These are phyloP conservation scores for Dermolepida albohirtum DNA, from an alignment of 2,888 invertebrate genomes.

Conservation along the genomic window DNA sequence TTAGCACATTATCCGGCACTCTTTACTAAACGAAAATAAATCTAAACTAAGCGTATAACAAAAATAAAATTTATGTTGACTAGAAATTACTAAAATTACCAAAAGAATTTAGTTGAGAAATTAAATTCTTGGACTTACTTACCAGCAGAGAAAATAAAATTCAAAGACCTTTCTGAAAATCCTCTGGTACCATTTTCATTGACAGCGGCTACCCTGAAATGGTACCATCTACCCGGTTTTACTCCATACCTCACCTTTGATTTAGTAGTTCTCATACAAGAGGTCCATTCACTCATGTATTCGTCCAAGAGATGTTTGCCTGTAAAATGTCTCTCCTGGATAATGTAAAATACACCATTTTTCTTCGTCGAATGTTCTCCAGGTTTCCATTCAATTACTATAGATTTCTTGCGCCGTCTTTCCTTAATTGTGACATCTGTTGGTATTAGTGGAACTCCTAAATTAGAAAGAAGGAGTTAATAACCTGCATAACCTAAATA, in stretches of 20 bases:
- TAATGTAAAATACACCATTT: slow-evolving; percentile 67
- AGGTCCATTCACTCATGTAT: slow-evolving; percentile 75
- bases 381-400: slow-evolving; percentile 63
- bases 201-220: slow-evolving; percentile 82
- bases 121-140: slow-evolving; percentile 1
- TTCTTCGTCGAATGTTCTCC: slow-evolving; percentile 54
- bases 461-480: slow-evolving; percentile 44
- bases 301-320: slow-evolving; percentile 75
- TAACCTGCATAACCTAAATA: no score
- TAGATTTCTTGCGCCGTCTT: slow-evolving; percentile 66
- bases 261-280: slow-evolving; percentile 68
- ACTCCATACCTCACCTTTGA: slow-evolving; percentile 69
- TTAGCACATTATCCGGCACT: no score
- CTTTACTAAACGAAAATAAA: slow-evolving; percentile 5
- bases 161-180: slow-evolving; percentile 72
- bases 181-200: slow-evolving; percentile 79
- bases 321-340: slow-evolving; percentile 79
- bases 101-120: no score
- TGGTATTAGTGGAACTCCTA: slow-evolving; percentile 74
- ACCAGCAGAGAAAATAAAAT: slow-evolving; percentile 70
- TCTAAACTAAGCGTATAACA: slow-evolving; percentile 14
- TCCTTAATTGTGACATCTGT: slow-evolving; percentile 71
- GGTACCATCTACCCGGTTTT: slow-evolving; percentile 82
- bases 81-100: no score
- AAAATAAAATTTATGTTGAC: no score